Evolutionary conservation across 1,140 invertebrate genomes (phyloP), one percentile per base, ranked within the genome.

Genomic region (Penaeus vannamei): DNA sequence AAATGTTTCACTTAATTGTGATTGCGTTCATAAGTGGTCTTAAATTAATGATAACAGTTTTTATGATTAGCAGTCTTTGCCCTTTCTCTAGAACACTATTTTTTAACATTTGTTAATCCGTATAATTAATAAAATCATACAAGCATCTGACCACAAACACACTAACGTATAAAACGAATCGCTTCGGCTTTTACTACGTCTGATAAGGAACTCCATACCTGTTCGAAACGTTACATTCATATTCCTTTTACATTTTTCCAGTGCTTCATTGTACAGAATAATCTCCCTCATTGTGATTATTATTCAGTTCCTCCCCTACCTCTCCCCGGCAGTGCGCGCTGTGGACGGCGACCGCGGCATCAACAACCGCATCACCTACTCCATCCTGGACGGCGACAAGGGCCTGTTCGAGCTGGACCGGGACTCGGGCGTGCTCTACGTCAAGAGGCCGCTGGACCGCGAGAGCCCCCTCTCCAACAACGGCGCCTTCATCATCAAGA

Each of bases 331-430:
- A 95, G 97, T 98, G n/a, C 95, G 95, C 92, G 97, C 97, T 4
- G 95, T 98, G 91, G 97, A 98, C 93, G 97, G 97, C 1, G 97
- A 98, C 93, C 95, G 97, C 91, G 97, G 97, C 0, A 95, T 98
- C 85, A 98, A 98, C 93, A 98, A 98, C 92, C 94, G 94, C 66
- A 97, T 98, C 69, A 95, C 95, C 1, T 98, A 98, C 93, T 95
- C 95, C 53, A 95, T 98, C 83, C 95, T 96, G 64, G 95, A 95
- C 72, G 96, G 96, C 69, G 95, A 95, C 42, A 95, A 96, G 86
- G 93, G 91, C 90, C 87, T 95, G 17, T 96, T 96, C 92, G 96
- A 96, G 91, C 97, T 98, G 91, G 96, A 98, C 92, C 94, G 95
- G 12, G 95, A 95, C 60, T 96, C 96, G 1, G 98, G 98, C 0